These are phyloP conservation scores for Diabrotica balteata DNA, from an alignment of 2,888 invertebrate species.

Conservation along the genomic window DNA sequence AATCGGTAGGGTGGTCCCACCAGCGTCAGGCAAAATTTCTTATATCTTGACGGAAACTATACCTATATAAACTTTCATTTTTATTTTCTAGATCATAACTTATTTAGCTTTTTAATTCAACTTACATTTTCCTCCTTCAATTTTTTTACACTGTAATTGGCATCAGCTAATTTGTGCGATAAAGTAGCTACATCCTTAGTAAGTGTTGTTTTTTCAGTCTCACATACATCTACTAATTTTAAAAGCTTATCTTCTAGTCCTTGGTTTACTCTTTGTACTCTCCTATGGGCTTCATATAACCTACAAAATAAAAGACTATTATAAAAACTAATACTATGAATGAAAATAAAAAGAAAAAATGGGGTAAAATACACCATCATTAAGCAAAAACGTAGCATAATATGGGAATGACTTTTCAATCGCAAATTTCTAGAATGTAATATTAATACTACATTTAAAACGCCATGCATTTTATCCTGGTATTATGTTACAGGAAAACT, in stretches of 20 bases:
- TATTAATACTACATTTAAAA: too few relatives aligned
- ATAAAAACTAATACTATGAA: too few relatives aligned
- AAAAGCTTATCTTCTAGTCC: slow-evolving; percentile 92
- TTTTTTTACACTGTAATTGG: slow-evolving; percentile 83
- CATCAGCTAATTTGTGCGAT: slow-evolving; percentile 83
- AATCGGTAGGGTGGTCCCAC: too few relatives aligned
- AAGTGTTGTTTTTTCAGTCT: slow-evolving; percentile 85
- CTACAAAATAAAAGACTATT: slow-evolving; percentile 60
- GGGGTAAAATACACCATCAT: too few relatives aligned
- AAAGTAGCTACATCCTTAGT: slow-evolving; percentile 87
- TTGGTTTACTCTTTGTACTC: slow-evolving; percentile 94
- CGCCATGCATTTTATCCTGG: too few relatives aligned
- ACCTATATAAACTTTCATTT: too few relatives aligned
- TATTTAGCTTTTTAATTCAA: slow-evolving; percentile 31
- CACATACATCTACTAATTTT: slow-evolving; percentile 90
- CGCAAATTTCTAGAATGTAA: too few relatives aligned
- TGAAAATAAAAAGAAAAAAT: too few relatives aligned
- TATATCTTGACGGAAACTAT: not conserved
- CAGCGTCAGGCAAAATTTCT: not conserved
- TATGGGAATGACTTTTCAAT: too few relatives aligned
- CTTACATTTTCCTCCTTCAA: slow-evolving; percentile 86
- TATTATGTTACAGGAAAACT: too few relatives aligned
- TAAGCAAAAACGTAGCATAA: too few relatives aligned
- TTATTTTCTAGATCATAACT: not conserved
- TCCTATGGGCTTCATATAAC: slow-evolving; percentile 90